Evolutionary conservation across 2,888 invertebrate genomes (phyloP).

Genomic region (Liposcelis brunnea): DNA sequence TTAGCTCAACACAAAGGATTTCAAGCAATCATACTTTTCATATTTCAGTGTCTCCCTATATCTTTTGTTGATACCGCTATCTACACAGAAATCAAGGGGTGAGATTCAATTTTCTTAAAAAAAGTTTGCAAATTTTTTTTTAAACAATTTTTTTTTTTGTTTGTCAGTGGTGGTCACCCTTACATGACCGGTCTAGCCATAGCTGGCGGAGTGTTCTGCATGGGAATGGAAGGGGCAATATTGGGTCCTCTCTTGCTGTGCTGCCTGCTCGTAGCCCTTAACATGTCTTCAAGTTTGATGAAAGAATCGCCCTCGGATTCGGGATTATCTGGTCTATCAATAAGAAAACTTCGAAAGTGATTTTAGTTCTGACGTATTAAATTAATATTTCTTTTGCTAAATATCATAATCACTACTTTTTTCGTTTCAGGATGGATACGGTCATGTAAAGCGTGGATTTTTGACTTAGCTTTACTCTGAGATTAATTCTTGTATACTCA

Average conservation of each 20-base stretch:
- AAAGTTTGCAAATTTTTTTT: neutral
- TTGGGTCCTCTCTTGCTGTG: slow-evolving; percentile 91
- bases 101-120: slow-evolving; percentile 20
- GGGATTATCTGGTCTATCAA: neutral
- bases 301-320: slow-evolving; percentile 37
- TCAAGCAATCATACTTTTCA: slow-evolving; percentile 61
- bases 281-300: slow-evolving; percentile 55
- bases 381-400: too few species aligned
- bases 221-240: slow-evolving; percentile 93
- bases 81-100: slow-evolving; percentile 96
- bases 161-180: slow-evolving; percentile 71
- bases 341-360: slow-evolving; percentile 2
- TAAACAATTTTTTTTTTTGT: neutral
- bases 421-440: too few species aligned
- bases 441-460: too few species aligned
- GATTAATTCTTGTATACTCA: too few species aligned
- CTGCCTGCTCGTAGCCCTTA: slow-evolving; percentile 81
- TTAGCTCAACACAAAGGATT: slow-evolving; percentile 71
- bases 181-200: slow-evolving; percentile 93
- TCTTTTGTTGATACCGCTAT: slow-evolving; percentile 89
- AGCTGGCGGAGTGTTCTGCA: slow-evolving; percentile 93
- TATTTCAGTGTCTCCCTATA: slow-evolving; percentile 76
- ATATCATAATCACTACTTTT: too few species aligned
- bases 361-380: too few species aligned
- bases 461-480: too few species aligned